Base-by-base conservation (phyloP, 2,888 invertebrate species). In the Microchrysa polita region DNA sequence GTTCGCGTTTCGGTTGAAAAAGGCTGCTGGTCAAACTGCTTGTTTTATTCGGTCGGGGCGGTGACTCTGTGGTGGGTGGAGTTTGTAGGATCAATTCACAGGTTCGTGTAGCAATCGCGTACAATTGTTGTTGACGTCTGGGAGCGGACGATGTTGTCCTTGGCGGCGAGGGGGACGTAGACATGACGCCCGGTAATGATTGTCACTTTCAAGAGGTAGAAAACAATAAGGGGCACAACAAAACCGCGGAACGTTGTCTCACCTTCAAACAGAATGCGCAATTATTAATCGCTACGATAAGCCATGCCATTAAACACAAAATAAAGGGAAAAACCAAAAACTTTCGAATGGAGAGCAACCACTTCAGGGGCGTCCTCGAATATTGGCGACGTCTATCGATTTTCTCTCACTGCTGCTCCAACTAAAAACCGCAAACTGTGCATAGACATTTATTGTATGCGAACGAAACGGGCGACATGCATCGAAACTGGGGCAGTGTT, bases 311-410 rank as follows among this genome's bases (percentile, higher is more conserved):
- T 5, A 53, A 67, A 57, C 69, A 69, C 42, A 55, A 40, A 34
- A 34, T 61, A 34, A 34, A 34, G 27, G 40, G 27, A 23, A 67
- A 63, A 63, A 63, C 16, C 4, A n/a, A 5, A 60, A 55, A 55
- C 55, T 55, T 23, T 34, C 16, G 34, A n/a, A n/a, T n/a, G 42
- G 14, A 44, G 48, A 67, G 7, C 69, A 34, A 34, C 27, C 27
- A 69, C 69, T 55, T 69, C 69, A 55, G 55, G 44, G 40, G 61
- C 65, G 44, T 48, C 27, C 27, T 10, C 22, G 22, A 52, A n/a
- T n/a, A n/a, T 69, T 55, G 27, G 69, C 69, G 40, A 69, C 22
- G 34, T 55, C 55, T 18, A 69, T 69, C 69, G 69, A 69, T 69
- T 69, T 67, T 69, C 55, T 57, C 40, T n/a, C 23, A 2, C 42